A percentile compares a stretch with the other conserved stretches of the same genome.
These are phyloP conservation scores for Cydia splendana DNA, from an alignment of 1,140 invertebrate genomes.

Conservation along the genomic window DNA sequence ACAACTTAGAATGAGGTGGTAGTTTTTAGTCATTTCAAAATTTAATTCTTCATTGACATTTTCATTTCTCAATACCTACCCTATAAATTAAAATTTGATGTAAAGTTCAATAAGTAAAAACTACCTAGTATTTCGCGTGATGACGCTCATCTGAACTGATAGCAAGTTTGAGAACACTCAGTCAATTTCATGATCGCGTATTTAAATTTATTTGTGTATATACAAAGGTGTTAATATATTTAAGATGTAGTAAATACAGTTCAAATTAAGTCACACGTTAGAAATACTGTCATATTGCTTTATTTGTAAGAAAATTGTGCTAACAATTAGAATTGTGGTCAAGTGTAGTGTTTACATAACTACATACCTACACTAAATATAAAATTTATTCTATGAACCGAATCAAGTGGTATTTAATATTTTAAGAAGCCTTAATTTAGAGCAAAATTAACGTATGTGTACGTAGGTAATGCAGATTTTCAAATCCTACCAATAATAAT, in stretches of 20 bases:
- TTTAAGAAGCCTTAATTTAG: too few relatives aligned
- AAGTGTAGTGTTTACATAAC: background rate
- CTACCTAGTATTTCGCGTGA: too few relatives aligned
- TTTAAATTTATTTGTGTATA: background rate
- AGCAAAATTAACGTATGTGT: too few relatives aligned
- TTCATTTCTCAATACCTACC: too few relatives aligned
- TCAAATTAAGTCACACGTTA: slow-evolving; percentile 9
- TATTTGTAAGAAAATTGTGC: background rate
- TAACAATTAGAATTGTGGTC: background rate
- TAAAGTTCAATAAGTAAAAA: background rate
- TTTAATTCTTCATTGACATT: too few relatives aligned
- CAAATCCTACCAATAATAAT: background rate
- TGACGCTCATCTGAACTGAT: background rate
- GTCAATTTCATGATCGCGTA: background rate
- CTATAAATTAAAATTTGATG: background rate
- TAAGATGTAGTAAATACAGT: background rate
- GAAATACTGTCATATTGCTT: background rate
- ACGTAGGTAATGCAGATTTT: too few relatives aligned
- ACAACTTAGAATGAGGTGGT: too few relatives aligned
- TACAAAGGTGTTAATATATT: background rate
- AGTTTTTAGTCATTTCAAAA: too few relatives aligned
- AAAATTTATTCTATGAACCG: background rate
- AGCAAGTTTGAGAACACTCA: slow-evolving; percentile 1
- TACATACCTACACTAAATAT: background rate
- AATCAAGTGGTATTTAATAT: too few relatives aligned